Base-by-base conservation (phyloP, 2,113 vertebrate genomes). In the Salvelinus namaycush region DNA sequence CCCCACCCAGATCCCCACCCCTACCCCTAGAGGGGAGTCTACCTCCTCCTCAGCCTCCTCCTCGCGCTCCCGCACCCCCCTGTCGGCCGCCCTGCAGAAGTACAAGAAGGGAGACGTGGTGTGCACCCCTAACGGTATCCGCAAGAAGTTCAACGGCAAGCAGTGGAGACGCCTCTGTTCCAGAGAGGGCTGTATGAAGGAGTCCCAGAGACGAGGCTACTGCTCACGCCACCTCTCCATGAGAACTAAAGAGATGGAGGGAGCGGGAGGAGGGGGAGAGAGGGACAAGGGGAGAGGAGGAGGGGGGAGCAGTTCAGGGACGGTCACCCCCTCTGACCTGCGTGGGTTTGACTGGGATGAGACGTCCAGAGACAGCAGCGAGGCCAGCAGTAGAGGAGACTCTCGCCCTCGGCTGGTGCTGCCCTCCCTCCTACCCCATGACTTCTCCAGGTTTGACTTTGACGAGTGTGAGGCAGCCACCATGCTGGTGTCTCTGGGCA, bases 71-170 rank as follows among this genome's bases (percentile, higher is more conserved):
- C 94, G 95, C 48, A 96, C 95, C 0, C 96, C 96, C 0, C 86
- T 97, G 26, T 95, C 95, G 0, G 93, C 94, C 0, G 94, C 94
- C 34, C 96, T 97, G 87, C 96, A 96, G 89, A 97, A 97, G 27
- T 97, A 97, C 76, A 97, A 97, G 80, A 98, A 98, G 77, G 97
- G 97, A 0, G 97, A 98, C 0, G 97, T 98, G 80, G 97, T 98
- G 0, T 97, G 96, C 83, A 97, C 97, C 0, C 96, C 95, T 0
- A 97, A 96, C 0, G 97, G 97, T 3, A 97, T 98, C 54, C 93
- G 97, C 0, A 98, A 98, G 86, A 98, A 98, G 79, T 98, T 98
- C 76, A 98, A 98, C 0, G 97, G 97, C 4, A 98, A 98, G 90
- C 97, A 98, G 74, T 98, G 97, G 97, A 88, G 97, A n/a, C 90